Base-by-base conservation (phyloP, 2,113 vertebrate species). In the Leptobrachium ailaonicum region DNA sequence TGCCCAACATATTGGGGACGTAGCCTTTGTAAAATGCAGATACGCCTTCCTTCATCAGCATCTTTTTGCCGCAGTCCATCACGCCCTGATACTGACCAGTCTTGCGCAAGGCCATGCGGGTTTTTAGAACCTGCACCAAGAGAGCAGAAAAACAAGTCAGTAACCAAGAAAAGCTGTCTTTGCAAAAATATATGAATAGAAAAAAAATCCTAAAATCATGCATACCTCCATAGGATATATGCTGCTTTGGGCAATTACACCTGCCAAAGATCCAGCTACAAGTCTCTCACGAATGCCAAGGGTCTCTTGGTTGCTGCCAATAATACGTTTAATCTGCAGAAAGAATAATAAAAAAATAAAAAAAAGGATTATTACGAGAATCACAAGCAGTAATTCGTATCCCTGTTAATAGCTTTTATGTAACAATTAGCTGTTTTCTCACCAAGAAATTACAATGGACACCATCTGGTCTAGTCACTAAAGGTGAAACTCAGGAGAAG, bases 181-280 rank as follows among this genome's bases (percentile, higher is more conserved):
- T 12, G 10, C 56, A 4, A 58, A 58, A 58, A 58, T 12, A 4
- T 8, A 50, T 8, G 8, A 5, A 50, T 8, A 1, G 4, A 58
- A 58, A 58, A 58, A 58, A 4, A 58, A 58, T 12, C 3, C 5
- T 12, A 58, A 11, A 58, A 58, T 3, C 56, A 58, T 14, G 58
- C 89, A 94, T 84, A 98, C 97, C 95, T 98, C 97, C 97, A 98
- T 98, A 0, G 96, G 97, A 84, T 99, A 99, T 88, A 98, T 99
- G 90, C 95, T 98, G 90, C 96, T 99, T 89, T 99, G 97, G 0
- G 97, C 94, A 2, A 97, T 95, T 3, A 89, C 94, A 62, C 97
- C 97, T 0, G 97, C 97, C 85, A 98, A 85, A 66, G 96, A 98
- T 1, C 97, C 97, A 0, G 97, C 95, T 12, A 98, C 86, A 1